Base-by-base conservation (phyloP, 2,888 invertebrate genomes). In the Lepidochitona cinerea region DNA sequence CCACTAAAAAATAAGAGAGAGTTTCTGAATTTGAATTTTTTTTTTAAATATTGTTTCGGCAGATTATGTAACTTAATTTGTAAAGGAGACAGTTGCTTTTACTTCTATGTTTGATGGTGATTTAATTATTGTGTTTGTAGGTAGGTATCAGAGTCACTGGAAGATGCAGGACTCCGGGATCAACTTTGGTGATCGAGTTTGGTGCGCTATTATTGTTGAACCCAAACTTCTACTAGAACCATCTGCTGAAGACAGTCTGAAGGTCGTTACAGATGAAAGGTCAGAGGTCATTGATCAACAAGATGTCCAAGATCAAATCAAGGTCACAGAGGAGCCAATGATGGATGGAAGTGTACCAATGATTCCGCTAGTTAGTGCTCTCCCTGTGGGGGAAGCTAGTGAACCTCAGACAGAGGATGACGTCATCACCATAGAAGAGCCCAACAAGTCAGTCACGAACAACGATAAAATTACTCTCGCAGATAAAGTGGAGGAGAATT, bases 131-230 rank as follows among this genome's bases (percentile, higher is more conserved):
- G 23, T 54, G 23, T 59, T 23, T 59, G 2, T 59, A 85, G 85
- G 85, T 2, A 79, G 81, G 33, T 90, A 89, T 76, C 86, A 88
- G 77, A 88, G 88, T 77, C 87, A 89, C 76, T 90, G 90, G 90
- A 86, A 86, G 52, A 80, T 90, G 74, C 79, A 79, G 53, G 85
- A 88, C 75, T 76, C 83, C 75, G 87, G 84, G 37, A 79, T 83
- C 53, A 81, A 81, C 14, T 90, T 90, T 81, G 90, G 90, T n/a
- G 85, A 86, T 75, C 79, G 87, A 53, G 82, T 91, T 35, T 89
- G 88, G 88, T 90, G 90, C 77, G 84, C 81, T 41, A 86, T 90
- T 65, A 68, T 81, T 49, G 90, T 90, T 5, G 82, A 79, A 41
- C 78, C 81, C 12, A 79, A 81, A 68, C 81, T 81, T 65, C 75